Conservation (phyloP, 30 jellyfish, hydroid and myxozoan genomes). For the Hydra vulgaris region DNA sequence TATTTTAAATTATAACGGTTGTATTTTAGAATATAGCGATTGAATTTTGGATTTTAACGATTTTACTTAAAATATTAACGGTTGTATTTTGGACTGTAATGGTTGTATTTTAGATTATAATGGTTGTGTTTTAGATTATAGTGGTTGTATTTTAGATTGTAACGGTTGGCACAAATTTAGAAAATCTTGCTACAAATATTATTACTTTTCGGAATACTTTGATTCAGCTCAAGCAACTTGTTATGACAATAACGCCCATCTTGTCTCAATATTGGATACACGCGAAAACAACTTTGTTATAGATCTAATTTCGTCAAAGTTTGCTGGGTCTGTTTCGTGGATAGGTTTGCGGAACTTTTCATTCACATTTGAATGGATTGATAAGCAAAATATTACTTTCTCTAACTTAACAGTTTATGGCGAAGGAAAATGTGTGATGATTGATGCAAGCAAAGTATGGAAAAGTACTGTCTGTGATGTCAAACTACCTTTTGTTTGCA, state of each 20-base stretch:
- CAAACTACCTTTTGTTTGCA: background rate
- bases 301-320: background rate
- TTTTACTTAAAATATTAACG: too few relatives aligned
- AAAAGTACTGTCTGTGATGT: background rate
- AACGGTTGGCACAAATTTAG: background rate
- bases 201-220: background rate
- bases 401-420: background rate
- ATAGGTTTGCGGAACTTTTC: background rate
- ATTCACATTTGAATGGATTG: background rate
- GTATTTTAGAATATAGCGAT: too few relatives aligned
- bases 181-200: background rate
- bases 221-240: background rate
- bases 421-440: background rate
- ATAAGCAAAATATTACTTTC: background rate
- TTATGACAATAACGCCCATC: background rate
- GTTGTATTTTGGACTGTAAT: too few relatives aligned
- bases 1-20: too few relatives aligned
- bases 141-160: background rate
- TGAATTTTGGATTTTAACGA: too few relatives aligned
- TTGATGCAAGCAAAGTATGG: background rate
- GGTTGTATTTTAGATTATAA: too few relatives aligned
- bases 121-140: too few relatives aligned
- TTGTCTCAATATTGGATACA: background rate
- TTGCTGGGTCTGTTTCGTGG: background rate
- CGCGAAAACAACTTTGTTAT: background rate